Conservation (phyloP, 2,888 invertebrate species). For the Dicyrtoma fusca region DNA sequence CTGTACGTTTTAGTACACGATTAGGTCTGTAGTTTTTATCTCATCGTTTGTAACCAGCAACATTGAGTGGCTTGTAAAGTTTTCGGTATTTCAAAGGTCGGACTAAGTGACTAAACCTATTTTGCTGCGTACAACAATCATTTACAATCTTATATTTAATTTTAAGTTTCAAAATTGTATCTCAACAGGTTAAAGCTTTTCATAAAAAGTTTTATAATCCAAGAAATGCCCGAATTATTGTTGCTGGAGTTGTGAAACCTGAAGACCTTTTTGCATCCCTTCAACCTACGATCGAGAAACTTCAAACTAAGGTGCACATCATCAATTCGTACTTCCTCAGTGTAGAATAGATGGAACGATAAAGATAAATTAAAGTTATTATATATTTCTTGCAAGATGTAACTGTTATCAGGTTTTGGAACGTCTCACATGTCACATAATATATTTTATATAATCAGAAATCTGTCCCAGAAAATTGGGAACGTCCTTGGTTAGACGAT, state of each 20-base stretch:
- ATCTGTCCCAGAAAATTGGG: slow-evolving; percentile 44
- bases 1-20: too few relatives aligned
- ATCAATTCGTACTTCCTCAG: not conserved
- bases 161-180: too few relatives aligned
- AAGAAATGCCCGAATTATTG: slow-evolving; percentile 81
- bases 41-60: too few relatives aligned
- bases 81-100: too few relatives aligned
- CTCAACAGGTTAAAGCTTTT: slow-evolving; percentile 70
- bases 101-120: not conserved
- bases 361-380: not conserved
- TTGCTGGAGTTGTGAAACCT: slow-evolving; percentile 78
- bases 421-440: too few relatives aligned
- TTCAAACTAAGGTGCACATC: slow-evolving; percentile 67
- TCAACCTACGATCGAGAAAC: slow-evolving; percentile 74
- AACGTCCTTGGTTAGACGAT: slow-evolving; percentile 75
- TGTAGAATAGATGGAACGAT: too few relatives aligned
- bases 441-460: slow-evolving; percentile 21
- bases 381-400: too few relatives aligned
- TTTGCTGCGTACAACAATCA: not conserved
- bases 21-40: too few relatives aligned
- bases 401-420: too few relatives aligned
- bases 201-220: slow-evolving; percentile 86
- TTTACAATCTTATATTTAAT: not conserved
- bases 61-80: not conserved
- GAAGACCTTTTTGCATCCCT: slow-evolving; percentile 75